Evolutionary conservation across 2,797 vertebrate genomes (phyloP).

Genomic region (Tokudaia muenninki): DNA sequence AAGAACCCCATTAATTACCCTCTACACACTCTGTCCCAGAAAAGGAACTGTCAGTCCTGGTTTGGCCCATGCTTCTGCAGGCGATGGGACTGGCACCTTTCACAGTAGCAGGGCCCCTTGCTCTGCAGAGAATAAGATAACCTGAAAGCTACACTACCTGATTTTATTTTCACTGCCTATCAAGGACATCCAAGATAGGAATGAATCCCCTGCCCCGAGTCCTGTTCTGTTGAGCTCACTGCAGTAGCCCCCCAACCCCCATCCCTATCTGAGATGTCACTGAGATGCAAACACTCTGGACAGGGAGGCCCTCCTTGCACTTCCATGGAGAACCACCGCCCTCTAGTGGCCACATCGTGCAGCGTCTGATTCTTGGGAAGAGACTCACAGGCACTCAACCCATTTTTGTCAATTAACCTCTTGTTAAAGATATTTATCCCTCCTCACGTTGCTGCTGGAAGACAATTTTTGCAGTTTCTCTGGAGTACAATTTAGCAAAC

Average conservation of each 20-base stretch:
- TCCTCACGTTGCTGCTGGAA: background rate
- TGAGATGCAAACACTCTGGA: background rate
- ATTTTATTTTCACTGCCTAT: too few relatives aligned
- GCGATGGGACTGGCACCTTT: background rate
- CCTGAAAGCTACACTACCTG: too few relatives aligned
- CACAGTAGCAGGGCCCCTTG: too few relatives aligned
- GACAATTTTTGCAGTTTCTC: background rate
- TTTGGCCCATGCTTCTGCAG: too few relatives aligned
- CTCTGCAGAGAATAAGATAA: too few relatives aligned
- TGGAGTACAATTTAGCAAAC: background rate
- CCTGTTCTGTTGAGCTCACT: too few relatives aligned
- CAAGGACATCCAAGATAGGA: too few relatives aligned
- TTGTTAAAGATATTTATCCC: background rate
- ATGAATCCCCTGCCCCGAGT: too few relatives aligned
- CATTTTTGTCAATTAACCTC: background rate
- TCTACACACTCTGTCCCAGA: rapidly evolving
- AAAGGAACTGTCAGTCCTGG: background rate
- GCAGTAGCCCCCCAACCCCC: too few relatives aligned
- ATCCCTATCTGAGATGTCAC: too few relatives aligned
- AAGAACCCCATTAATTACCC: background rate
- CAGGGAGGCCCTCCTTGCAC: background rate
- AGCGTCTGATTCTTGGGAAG: too few relatives aligned
- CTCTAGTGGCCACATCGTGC: background rate
- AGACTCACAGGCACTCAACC: background rate
- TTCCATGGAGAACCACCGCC: background rate